A percentile compares a stretch with the other conserved stretches of the same genome.
These are phyloP conservation scores for Prinia subflava DNA, from an alignment of 2,113 vertebrate genomes.

Conservation along the genomic window DNA sequence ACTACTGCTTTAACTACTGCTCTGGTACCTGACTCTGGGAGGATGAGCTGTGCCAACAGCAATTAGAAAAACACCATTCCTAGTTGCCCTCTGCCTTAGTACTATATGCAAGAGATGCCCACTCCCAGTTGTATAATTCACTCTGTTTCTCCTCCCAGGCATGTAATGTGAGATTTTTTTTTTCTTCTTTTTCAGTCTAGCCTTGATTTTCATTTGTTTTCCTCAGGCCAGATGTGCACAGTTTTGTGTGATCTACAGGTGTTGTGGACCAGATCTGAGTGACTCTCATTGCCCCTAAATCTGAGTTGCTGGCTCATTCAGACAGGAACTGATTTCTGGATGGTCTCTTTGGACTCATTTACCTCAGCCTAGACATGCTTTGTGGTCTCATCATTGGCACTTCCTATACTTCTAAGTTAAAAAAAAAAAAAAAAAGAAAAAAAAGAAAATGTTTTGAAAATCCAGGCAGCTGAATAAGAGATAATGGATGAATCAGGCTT, in stretches of 20 bases:
- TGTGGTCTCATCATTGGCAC: background rate
- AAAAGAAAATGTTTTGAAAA: background rate
- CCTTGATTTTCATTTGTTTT: background rate
- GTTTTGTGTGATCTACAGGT: background rate
- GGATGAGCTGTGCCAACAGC: background rate
- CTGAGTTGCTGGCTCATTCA: background rate
- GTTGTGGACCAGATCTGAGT: background rate
- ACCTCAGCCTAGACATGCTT: background rate
- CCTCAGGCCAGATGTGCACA: no score
- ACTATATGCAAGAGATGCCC: rapidly evolving
- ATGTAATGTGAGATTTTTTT: background rate
- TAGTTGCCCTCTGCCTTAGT: background rate
- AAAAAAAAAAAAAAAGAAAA: background rate
- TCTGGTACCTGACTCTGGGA: background rate
- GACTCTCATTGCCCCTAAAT: background rate
- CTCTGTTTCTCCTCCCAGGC: background rate
- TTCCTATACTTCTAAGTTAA: background rate
- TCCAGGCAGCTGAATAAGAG: background rate
- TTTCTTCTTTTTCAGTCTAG: background rate
- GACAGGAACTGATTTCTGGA: background rate
- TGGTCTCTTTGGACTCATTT: background rate
- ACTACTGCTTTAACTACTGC: background rate
- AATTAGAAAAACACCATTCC: background rate
- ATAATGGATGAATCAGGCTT: background rate
- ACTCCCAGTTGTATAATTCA: background rate